phyloP scores from a whole-genome alignment of 2,113 vertebrate species.

The Anarrhichthys ocellatus region DNA sequence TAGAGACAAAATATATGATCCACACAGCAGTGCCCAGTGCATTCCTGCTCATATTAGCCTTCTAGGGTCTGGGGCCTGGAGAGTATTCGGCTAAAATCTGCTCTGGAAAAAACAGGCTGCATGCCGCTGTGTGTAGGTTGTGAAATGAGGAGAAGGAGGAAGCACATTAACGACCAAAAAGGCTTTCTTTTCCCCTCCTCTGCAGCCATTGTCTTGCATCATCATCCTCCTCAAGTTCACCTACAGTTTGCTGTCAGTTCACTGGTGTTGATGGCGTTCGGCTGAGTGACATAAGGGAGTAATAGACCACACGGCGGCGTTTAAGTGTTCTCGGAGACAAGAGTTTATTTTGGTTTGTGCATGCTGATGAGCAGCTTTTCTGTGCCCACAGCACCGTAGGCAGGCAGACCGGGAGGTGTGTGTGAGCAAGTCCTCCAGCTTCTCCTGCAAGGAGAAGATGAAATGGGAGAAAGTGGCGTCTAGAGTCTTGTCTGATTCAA shows the following conservation, averaged over 20 bases:
- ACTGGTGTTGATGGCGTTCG: conserved; percentile 27
- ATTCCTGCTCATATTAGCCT: conserved; percentile 66
- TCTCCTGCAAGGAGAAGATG: conserved; percentile 56
- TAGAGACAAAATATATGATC: conserved; percentile 64
- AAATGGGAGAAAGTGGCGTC: conserved; percentile 65
- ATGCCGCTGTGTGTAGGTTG: conserved; percentile 32
- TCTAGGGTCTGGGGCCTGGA: conserved; percentile 39
- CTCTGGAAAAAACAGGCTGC: conserved; percentile 35
- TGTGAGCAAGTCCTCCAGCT: conserved; percentile 52
- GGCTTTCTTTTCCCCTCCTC: neutral
- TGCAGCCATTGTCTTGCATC: neutral
- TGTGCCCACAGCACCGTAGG: conserved; percentile 71
- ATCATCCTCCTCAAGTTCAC: conserved; percentile 19
- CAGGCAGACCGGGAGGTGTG: conserved; percentile 45
- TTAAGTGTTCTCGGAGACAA: conserved; percentile 45
- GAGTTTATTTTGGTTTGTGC: conserved; percentile 77
- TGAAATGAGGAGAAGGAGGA: conserved; percentile 21
- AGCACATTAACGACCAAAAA: neutral
- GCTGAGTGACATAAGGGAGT: conserved; percentile 51
- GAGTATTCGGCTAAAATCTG: conserved; percentile 50
- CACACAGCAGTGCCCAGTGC: conserved; percentile 53
- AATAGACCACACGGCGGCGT: conserved; percentile 47
- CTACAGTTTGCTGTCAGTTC: conserved; percentile 24
- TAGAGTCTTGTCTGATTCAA: conserved; percentile 67
- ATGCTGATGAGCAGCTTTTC: conserved; percentile 72